These are phyloP conservation scores for Miniopterus natalensis DNA, from an alignment of 2,113 vertebrate species.

Conservation along the genomic window DNA sequence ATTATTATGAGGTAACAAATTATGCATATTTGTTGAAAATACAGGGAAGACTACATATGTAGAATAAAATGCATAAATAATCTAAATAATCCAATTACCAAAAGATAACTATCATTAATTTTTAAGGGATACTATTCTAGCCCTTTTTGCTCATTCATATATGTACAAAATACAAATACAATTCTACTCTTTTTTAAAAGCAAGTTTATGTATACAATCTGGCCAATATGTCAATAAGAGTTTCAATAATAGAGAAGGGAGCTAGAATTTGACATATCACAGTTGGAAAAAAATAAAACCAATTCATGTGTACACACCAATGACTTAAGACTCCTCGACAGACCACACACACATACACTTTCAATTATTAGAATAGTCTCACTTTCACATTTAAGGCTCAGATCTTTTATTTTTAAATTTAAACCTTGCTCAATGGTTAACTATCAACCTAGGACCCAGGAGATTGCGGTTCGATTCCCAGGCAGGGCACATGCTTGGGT, in stretches of 20 bases:
- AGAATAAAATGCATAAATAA: neutral
- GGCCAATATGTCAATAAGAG: neutral
- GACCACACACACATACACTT: neutral
- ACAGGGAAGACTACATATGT: neutral
- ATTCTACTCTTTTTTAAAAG: neutral
- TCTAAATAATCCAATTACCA: neutral
- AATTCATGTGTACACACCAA: neutral
- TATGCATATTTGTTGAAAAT: neutral
- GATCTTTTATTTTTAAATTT: conserved; percentile 15
- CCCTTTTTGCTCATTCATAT: neutral
- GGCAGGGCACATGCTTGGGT: too few species aligned
- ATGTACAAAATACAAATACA: neutral
- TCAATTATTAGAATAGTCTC: neutral
- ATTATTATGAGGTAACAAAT: neutral
- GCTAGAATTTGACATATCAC: neutral
- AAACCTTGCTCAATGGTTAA: neutral
- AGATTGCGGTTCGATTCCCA: too few species aligned
- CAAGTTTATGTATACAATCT: neutral
- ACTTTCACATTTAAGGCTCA: neutral
- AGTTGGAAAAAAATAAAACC: neutral
- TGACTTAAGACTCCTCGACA: neutral
- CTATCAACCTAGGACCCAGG: too few species aligned
- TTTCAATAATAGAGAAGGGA: neutral
- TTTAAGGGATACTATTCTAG: neutral
- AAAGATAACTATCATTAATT: neutral